phyloP scores from a whole-genome alignment of 2,888 invertebrate species.

The Uropetala carovei region DNA sequence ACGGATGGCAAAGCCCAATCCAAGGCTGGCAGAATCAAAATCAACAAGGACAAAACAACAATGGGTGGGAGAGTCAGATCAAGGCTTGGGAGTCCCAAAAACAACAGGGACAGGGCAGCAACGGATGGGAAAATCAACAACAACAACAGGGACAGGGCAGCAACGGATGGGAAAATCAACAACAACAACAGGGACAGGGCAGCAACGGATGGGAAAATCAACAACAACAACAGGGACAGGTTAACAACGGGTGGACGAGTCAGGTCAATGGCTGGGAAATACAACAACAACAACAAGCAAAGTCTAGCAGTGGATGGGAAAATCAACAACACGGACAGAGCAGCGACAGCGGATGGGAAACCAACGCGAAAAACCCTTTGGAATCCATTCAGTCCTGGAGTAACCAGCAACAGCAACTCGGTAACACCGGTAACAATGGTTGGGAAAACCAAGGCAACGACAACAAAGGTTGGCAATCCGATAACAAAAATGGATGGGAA shows the following conservation, averaged over 20 bases:
- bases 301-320: background rate
- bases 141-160: background rate
- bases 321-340: background rate
- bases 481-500: slow-evolving; percentile 16
- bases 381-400: background rate
- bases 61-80: no score
- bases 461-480: background rate
- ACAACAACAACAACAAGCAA: background rate
- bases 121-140: background rate
- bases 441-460: background rate
- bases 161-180: background rate
- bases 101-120: background rate
- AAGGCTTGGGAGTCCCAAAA: background rate
- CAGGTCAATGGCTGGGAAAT: background rate
- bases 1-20: background rate
- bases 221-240: no score
- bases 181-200: no score
- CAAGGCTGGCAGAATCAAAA: background rate
- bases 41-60: background rate
- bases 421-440: background rate
- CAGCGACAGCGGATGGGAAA: background rate
- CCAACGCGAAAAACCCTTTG: background rate
- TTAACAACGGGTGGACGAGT: background rate
- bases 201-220: no score
- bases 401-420: background rate